A percentile compares a stretch with the other conserved stretches of the same genome.
Evolutionary conservation across 2,113 vertebrate species (phyloP).

Genomic region (Alligator sinensis): DNA sequence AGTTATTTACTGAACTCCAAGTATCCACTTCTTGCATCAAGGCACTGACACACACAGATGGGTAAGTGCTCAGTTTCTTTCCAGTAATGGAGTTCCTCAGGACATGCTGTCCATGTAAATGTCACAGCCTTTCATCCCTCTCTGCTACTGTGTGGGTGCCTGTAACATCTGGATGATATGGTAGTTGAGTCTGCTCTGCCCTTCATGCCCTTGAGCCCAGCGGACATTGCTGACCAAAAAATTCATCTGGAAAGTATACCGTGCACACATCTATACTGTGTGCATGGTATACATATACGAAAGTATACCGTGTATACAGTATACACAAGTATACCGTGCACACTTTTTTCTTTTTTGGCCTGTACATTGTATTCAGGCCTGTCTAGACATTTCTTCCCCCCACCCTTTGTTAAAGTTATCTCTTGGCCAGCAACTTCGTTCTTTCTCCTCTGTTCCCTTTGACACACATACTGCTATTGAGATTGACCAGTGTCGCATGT

Average conservation of each 20-base stretch:
- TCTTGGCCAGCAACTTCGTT: neutral
- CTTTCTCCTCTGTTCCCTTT: neutral
- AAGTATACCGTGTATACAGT: too few species aligned
- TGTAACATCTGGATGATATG: neutral
- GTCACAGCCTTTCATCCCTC: neutral
- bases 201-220: neutral
- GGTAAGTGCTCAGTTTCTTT: too few species aligned
- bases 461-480: neutral
- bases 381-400: neutral
- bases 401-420: neutral
- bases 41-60: neutral
- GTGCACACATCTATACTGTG: too few species aligned
- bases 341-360: neutral
- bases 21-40: neutral
- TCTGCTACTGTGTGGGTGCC: neutral
- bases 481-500: neutral
- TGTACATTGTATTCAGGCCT: neutral
- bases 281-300: too few species aligned
- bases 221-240: neutral
- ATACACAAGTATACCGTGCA: too few species aligned
- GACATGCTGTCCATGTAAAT: rapidly evolving
- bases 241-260: neutral
- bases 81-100: neutral
- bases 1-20: neutral
- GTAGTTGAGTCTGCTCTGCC: neutral